A percentile compares a stretch with the other conserved stretches of the same genome.
phyloP scores from a whole-genome alignment of 2,113 vertebrate genomes.

The Marmota monax region DNA sequence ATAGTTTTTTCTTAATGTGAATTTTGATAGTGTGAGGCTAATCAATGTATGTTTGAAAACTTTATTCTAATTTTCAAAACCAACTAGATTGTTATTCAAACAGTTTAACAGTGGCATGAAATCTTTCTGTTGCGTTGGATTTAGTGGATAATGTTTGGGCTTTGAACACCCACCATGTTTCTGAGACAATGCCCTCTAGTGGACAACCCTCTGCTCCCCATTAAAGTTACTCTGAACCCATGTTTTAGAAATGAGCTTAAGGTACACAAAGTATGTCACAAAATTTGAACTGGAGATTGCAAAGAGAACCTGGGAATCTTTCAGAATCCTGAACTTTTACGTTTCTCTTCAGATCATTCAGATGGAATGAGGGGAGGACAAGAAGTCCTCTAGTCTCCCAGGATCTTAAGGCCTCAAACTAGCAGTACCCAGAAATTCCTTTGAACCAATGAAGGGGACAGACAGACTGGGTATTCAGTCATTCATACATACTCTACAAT shows the following conservation, averaged over 20 bases:
- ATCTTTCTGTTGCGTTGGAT: background rate
- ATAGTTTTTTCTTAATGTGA: background rate
- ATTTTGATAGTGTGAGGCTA: constrained; percentile 25
- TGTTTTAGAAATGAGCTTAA: background rate
- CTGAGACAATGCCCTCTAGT: constrained; percentile 7
- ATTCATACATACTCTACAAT: constrained; percentile 32
- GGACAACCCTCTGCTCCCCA: background rate
- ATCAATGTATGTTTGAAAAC: constrained; percentile 25
- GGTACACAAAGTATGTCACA: background rate
- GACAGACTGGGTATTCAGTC: background rate
- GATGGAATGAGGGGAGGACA: background rate
- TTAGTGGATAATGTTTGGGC: background rate
- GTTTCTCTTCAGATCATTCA: background rate
- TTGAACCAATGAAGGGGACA: background rate
- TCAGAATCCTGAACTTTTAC: background rate
- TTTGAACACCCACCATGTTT: background rate
- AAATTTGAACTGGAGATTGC: background rate
- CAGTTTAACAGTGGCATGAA: background rate
- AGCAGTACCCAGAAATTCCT: background rate
- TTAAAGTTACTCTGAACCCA: background rate
- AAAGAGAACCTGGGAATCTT: background rate
- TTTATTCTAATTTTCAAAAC: constrained; percentile 60
- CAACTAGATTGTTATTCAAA: constrained; percentile 14
- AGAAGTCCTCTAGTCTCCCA: background rate
- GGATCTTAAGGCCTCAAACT: background rate